Evolutionary conservation across 2,888 invertebrate genomes (phyloP), one percentile per base, ranked within the genome.

Genomic region (Aleiodes leptofemur): DNA sequence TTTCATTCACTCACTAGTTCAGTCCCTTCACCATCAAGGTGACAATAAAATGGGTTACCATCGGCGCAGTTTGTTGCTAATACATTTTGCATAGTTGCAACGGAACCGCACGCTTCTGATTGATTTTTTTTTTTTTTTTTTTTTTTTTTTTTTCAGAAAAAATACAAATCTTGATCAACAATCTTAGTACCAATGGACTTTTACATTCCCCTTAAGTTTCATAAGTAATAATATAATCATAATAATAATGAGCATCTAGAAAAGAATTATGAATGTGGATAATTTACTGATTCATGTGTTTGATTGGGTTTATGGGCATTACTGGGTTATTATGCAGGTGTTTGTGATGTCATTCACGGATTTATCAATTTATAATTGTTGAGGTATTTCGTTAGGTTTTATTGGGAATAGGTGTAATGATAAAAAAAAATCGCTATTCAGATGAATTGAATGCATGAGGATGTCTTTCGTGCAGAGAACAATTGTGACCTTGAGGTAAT

Each of bases 21-120:
- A 77, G 73, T 80, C 80, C 80, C 80, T 80, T 80, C 80, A 80
- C 80, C 80, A 78, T 80, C 80, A 80, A 80, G 80, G 80, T 80
- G 80, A 80, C 80, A 80, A 78, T 79, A 80, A 80, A 80, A 80
- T 80, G 80, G 80, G 80, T 80, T 80, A 80, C 76, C 74, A 76
- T 72, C 78, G 79, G 79, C 80, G 79, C 69, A 76, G 76, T 76
- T 72, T 55, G 59, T 69, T 57, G 48, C 31, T 69, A 64, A 64
- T 64, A 64, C 64, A 43, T 64, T 64, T 64, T 43, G 64, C 64
- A 64, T 43, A 64, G 64, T 64, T 64, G 64, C 23, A 61, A 61
- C n/a, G 61, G 61, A 61, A 61, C 61, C 34, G 48, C 55, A 16
- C 16, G 16, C 64, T 43, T 64, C 43, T 43, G 43, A 64, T 43